Evolutionary conservation across 2,797 vertebrate genomes (phyloP), one percentile per base, ranked within the genome.

Genomic region (Sardinella longiceps): DNA sequence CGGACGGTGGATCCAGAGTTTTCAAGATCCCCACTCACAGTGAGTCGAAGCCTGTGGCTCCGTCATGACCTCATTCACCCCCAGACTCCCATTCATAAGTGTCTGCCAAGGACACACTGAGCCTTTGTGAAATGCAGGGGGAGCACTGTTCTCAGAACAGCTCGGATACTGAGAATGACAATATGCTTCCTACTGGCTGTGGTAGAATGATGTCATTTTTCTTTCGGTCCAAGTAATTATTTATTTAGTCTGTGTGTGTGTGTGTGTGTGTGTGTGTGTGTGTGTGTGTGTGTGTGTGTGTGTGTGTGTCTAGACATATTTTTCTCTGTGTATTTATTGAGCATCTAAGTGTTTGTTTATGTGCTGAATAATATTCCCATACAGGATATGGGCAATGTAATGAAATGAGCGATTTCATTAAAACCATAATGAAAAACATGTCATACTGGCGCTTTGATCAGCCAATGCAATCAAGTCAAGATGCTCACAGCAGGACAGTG

Each of bases 401-500:
- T 77, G 70, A 77, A 20, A 37, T 30, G 70, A 5, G 23, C 20
- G 70, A 43, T 43, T 77, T 77, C 70, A 77, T 77, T 77, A 77
- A 77, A 77, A 77, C 37, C 70, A 77, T 43, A 77, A 77, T 77
- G 37, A 20, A 77, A 77, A 77, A 39, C 70, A 43, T 23, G 5
- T 39, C 70, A 20, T 43, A 37, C 37, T 77, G 70, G 7, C 6
- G 5, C 70, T 77, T 77, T 77, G 70, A 77, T 77, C 70, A 77
- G 37, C 1, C 0, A 77, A 12, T 7, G 70, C 70, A 77, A 77
- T 77, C 12, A 39, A 77, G 37, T 43, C 70, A 77, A 77, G 70
- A 77, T 77, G 70, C 70, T 77, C 70, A 28, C 70, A 43, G 70
- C 70, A 77, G 43, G 37, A 77, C 70, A 77, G 33, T 18, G 18